A percentile compares a stretch with the other conserved stretches of the same genome.
Evolutionary conservation across 1,140 invertebrate genomes (phyloP).

Genomic region (Heliconius hermathena): DNA sequence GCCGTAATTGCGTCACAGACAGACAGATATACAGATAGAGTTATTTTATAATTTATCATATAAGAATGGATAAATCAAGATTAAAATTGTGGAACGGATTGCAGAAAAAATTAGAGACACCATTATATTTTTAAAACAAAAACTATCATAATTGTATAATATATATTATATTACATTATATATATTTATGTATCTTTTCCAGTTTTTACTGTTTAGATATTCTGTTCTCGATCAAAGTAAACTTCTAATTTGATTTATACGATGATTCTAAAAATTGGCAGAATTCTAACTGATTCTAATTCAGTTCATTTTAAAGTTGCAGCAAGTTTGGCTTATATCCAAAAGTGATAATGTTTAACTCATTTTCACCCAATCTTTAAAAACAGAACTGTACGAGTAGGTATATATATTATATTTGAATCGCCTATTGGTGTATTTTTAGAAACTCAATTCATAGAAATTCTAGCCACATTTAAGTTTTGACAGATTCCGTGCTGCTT

Average conservation of each 20-base stretch:
- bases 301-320: constrained; percentile 23
- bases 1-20: too few relatives aligned
- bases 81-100: too few relatives aligned
- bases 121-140: too few relatives aligned
- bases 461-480: neutral
- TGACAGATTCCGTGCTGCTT: neutral
- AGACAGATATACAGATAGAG: too few relatives aligned
- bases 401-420: neutral
- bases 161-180: too few relatives aligned
- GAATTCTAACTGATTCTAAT: constrained; percentile 25
- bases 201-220: neutral
- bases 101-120: too few relatives aligned
- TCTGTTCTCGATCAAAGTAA: neutral
- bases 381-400: neutral
- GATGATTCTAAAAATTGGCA: constrained; percentile 21
- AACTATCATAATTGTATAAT: too few relatives aligned
- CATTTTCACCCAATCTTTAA: constrained; percentile 16
- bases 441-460: neutral
- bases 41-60: too few relatives aligned
- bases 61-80: too few relatives aligned
- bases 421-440: neutral
- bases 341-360: constrained; percentile 35
- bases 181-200: neutral
- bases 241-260: neutral
- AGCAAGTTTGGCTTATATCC: constrained; percentile 29